phyloP scores from a whole-genome alignment of 2,888 invertebrate species.

The Megalurothrips usitatus region DNA sequence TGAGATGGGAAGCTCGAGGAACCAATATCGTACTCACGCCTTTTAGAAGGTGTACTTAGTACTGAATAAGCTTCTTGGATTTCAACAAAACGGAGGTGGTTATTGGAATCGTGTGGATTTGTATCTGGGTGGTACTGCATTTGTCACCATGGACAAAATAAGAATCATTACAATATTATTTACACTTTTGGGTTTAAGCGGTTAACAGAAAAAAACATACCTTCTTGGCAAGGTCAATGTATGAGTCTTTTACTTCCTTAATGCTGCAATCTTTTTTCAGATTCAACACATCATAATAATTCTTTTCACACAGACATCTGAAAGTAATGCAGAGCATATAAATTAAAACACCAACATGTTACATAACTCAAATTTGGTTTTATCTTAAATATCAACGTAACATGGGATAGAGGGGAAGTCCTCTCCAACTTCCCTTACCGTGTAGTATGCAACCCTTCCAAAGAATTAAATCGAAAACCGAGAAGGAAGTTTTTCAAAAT shows the following conservation, averaged over 20 bases:
- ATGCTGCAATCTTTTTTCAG: neutral
- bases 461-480: neutral
- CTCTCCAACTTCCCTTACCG: neutral
- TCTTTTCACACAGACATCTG: neutral
- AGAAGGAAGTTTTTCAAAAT: neutral
- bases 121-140: neutral
- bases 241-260: neutral
- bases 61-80: neutral
- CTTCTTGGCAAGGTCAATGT: neutral
- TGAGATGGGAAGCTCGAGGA: neutral
- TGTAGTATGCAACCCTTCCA: neutral
- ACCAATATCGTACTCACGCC: neutral
- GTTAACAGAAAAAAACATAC: neutral
- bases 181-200: no score
- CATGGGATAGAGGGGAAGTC: neutral
- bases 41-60: neutral
- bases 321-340: neutral
- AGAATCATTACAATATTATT: neutral
- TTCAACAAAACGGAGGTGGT: neutral
- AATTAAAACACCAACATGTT: neutral
- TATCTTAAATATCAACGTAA: neutral
- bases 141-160: neutral
- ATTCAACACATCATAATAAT: slow-evolving; percentile 4
- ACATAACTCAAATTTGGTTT: neutral
- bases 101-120: neutral